Conservation (phyloP, 2,797 vertebrate genomes). For the Gephyroberyx darwinii region DNA sequence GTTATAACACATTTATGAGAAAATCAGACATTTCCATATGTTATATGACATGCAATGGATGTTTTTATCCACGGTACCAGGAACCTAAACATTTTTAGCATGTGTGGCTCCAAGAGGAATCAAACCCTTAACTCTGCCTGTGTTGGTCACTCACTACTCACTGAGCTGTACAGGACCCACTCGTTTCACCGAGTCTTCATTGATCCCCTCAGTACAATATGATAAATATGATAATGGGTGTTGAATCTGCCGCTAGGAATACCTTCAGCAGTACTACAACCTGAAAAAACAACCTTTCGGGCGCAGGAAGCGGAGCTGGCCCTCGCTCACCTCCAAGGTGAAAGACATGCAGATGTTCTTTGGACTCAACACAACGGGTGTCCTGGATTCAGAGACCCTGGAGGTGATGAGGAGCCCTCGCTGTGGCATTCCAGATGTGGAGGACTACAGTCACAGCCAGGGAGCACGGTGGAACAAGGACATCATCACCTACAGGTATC, state of each 20-base stretch:
- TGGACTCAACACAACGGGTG: slow-evolving; percentile 79
- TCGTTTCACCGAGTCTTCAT: neutral
- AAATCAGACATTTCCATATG: neutral
- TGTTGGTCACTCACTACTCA: neutral
- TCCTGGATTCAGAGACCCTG: slow-evolving; percentile 74
- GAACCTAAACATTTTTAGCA: neutral
- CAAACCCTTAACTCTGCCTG: neutral
- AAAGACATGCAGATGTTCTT: slow-evolving; percentile 85
- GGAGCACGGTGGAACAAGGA: slow-evolving; percentile 80
- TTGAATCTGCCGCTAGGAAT: slow-evolving; percentile 70
- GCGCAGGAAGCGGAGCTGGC: slow-evolving; percentile 72
- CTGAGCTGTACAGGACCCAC: neutral
- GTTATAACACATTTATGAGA: neutral
- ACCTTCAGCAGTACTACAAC: slow-evolving; percentile 79
- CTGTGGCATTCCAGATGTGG: slow-evolving; percentile 82
- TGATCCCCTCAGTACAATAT: neutral
- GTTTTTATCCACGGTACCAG: neutral
- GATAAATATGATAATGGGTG: slow-evolving; percentile 13
- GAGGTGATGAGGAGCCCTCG: slow-evolving; percentile 78
- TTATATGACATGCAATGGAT: slow-evolving; percentile 1
- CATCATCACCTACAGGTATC: slow-evolving; percentile 80
- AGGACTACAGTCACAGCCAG: slow-evolving; percentile 74
- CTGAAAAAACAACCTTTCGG: slow-evolving; percentile 65
- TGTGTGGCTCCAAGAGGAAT: neutral
- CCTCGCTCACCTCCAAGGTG: slow-evolving; percentile 76